Evolutionary conservation across 2,113 vertebrate species (phyloP).

Genomic region (Ptilonorhynchus violaceus): DNA sequence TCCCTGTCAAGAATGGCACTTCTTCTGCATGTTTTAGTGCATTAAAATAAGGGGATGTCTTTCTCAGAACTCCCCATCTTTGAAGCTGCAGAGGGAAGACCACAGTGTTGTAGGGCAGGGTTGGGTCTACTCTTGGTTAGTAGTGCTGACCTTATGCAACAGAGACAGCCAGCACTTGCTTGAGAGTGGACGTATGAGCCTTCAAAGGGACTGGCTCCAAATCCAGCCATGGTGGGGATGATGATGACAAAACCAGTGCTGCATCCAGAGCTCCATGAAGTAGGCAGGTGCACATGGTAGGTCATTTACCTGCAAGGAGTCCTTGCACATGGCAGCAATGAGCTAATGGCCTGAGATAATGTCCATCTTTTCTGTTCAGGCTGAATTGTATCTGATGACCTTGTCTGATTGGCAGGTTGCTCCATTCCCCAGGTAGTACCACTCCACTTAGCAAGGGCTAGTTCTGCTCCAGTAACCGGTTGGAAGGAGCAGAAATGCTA

Average conservation of each 20-base stretch:
- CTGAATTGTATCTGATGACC: background rate
- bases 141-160: rapidly evolving
- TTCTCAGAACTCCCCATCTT: rapidly evolving
- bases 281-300: rapidly evolving
- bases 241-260: background rate
- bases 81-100: background rate
- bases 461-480: background rate
- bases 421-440: background rate
- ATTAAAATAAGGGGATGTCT: background rate
- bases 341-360: background rate
- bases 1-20: rapidly evolving
- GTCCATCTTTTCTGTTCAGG: background rate
- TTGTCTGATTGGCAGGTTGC: background rate
- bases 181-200: background rate
- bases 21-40: background rate
- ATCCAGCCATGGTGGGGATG: background rate
- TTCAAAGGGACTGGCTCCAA: background rate
- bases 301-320: background rate
- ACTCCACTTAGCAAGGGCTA: background rate
- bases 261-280: rapidly evolving
- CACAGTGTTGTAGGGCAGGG: rapidly evolving
- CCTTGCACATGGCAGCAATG: background rate
- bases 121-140: background rate
- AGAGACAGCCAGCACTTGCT: background rate
- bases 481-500: conserved; percentile 1